Conservation (phyloP, 1,140 invertebrate species). For the Drosophila santomea region DNA sequence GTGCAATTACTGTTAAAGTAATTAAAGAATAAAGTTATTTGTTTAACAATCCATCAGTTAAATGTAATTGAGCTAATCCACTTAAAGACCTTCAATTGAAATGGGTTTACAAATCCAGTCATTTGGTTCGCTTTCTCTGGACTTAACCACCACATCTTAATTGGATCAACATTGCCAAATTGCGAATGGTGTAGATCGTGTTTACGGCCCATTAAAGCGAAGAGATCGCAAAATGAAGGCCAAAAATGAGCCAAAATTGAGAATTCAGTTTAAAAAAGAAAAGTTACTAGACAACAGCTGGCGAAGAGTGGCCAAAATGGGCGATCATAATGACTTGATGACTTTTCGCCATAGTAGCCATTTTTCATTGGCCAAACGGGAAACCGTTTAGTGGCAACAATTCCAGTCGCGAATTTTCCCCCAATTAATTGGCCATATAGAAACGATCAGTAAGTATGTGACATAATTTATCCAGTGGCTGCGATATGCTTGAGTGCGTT, state of each 20-base stretch:
- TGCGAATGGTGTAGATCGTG: conserved; percentile 39
- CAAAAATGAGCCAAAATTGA: conserved; percentile 5
- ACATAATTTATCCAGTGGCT: conserved; percentile 60
- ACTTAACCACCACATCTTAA: conserved; percentile 50
- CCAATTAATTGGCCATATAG: conserved; percentile 62
- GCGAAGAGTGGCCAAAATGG: conserved; percentile 43
- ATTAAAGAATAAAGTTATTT: background rate
- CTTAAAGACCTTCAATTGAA: background rate
- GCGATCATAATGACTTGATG: conserved; percentile 49
- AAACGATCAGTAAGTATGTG: conserved; percentile 30
- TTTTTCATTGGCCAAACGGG: conserved; percentile 6
- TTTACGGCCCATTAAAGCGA: conserved; percentile 37
- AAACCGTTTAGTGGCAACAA: conserved; percentile 7
- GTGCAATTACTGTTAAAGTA: background rate
- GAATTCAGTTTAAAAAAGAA: background rate
- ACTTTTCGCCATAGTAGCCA: conserved; percentile 49
- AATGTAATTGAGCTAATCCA: background rate
- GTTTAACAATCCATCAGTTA: background rate
- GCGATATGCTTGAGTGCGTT: conserved; percentile 43
- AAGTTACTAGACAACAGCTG: conserved; percentile 11
- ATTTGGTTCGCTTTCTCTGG: conserved; percentile 4
- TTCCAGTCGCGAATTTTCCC: conserved; percentile 40
- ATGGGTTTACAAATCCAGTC: background rate
- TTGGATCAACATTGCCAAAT: conserved; percentile 39
- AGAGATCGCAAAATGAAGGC: conserved; percentile 25